Conservation (phyloP, 1,140 invertebrate species). For the Brachionus rubens region DNA sequence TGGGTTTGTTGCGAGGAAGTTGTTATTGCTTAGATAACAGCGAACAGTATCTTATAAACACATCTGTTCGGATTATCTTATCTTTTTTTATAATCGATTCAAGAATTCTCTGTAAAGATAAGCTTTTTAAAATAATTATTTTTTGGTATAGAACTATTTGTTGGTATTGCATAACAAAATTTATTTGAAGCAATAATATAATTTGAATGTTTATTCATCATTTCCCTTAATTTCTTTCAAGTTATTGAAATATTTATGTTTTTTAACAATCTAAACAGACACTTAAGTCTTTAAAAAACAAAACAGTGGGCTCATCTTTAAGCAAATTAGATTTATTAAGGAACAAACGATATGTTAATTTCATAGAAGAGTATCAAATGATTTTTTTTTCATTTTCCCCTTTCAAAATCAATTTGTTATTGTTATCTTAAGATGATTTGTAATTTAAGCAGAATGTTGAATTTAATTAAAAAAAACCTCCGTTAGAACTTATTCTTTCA, state of each 20-base stretch:
- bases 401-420: not conserved
- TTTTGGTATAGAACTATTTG: not conserved
- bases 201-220: not conserved
- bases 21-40: too few relatives aligned
- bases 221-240: not conserved
- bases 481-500: not conserved
- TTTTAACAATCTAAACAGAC: slow-evolving; percentile 30
- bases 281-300: too few relatives aligned
- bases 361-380: slow-evolving; percentile 21
- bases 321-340: not conserved
- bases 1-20: too few relatives aligned
- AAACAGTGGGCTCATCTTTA: slow-evolving; percentile 19
- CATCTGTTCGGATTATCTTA: slow-evolving; percentile 40
- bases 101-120: not conserved
- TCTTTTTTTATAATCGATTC: slow-evolving; percentile 28
- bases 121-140: too few relatives aligned
- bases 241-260: too few relatives aligned
- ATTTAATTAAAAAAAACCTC: not conserved
- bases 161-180: slow-evolving; percentile 20
- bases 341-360: slow-evolving; percentile 22
- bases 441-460: slow-evolving; percentile 3
- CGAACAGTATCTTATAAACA: slow-evolving; percentile 29
- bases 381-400: not conserved
- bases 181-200: slow-evolving; percentile 14
- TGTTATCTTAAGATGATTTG: slow-evolving; percentile 3